Conservation (phyloP, 2,888 invertebrate species). For the Cyrtodaria siliqua region DNA sequence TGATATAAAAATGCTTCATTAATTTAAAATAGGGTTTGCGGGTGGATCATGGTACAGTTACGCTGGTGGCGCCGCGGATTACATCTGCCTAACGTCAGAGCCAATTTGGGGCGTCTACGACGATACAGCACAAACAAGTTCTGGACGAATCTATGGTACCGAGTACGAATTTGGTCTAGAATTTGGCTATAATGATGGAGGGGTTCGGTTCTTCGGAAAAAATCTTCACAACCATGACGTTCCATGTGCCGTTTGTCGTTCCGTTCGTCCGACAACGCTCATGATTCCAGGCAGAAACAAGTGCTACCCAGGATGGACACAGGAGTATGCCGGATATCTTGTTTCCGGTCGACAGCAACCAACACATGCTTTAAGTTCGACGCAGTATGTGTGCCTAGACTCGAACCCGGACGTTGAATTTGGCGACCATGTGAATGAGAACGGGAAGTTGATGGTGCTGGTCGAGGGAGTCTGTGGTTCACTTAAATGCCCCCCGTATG, state of each 20-base stretch:
- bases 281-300: constrained; percentile 1
- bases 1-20: too few relatives aligned
- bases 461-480: constrained; percentile 13
- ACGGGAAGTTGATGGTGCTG: constrained; percentile 5
- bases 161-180: background rate
- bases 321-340: background rate
- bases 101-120: too few relatives aligned
- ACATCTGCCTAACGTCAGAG: too few relatives aligned
- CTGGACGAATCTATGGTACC: background rate
- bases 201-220: background rate
- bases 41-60: too few relatives aligned
- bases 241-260: background rate
- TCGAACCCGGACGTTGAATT: constrained; percentile 10
- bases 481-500: constrained; percentile 24
- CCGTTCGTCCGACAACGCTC: background rate
- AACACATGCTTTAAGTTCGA: background rate
- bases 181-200: too few relatives aligned
- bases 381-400: constrained; percentile 26
- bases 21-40: too few relatives aligned
- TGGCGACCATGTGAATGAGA: background rate
- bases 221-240: background rate
- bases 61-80: too few relatives aligned
- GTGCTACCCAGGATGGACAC: background rate
- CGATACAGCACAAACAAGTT: background rate
- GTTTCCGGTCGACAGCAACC: background rate